Evolutionary conservation across 2,113 vertebrate genomes (phyloP).

Genomic region (Aegithalos caudatus): DNA sequence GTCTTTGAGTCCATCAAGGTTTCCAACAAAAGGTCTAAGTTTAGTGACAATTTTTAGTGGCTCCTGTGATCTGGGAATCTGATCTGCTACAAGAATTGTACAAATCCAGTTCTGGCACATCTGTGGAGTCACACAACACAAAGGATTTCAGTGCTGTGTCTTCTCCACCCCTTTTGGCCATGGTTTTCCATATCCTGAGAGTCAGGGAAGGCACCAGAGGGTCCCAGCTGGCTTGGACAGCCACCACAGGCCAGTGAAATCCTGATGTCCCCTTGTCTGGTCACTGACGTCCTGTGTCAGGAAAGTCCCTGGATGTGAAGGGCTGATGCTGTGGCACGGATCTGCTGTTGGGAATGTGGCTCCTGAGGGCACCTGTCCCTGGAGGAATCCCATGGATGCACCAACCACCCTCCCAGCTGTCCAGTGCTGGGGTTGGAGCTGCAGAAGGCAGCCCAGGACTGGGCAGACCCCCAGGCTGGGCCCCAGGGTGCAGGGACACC

Average conservation of each 20-base stretch:
- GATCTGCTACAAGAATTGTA: background rate
- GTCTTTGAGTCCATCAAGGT: background rate
- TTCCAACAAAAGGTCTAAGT: background rate
- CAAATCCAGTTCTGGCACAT: background rate
- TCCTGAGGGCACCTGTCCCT: background rate
- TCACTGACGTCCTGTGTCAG: background rate
- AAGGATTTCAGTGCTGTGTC: background rate
- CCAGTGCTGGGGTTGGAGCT: background rate
- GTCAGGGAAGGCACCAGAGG: background rate
- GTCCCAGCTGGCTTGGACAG: background rate
- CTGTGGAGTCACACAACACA: background rate
- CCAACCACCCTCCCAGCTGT: background rate
- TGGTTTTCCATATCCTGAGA: background rate
- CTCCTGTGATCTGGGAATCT: background rate
- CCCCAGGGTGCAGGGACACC: background rate
- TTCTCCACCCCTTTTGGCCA: background rate
- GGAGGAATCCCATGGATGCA: background rate
- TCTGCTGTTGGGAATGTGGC: background rate
- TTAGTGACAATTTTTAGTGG: background rate
- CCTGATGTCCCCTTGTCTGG: background rate
- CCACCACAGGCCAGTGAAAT: background rate
- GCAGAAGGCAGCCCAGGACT: background rate
- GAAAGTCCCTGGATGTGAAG: background rate
- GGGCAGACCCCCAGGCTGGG: background rate
- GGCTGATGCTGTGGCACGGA: background rate